Evolutionary conservation across 1,140 invertebrate genomes (phyloP), one percentile per base, ranked within the genome.

Genomic region (Capitella teleta): DNA sequence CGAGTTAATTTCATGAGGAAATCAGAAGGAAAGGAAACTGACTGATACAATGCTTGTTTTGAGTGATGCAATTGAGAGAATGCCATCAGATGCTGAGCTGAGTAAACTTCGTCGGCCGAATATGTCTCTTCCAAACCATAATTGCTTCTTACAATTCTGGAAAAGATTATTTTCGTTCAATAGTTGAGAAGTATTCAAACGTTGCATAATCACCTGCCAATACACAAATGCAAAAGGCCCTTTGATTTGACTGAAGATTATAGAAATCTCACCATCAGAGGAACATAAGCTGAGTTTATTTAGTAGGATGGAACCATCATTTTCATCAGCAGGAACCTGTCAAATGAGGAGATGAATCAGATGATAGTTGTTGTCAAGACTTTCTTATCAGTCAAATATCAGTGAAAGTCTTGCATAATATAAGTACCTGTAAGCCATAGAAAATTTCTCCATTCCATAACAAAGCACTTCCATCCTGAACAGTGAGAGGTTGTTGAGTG

Each of bases 171-270:
- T 34, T 34, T 10, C 16, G 10, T 1, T 34, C 10, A 34, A 34
- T 34, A 34, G 10, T 34, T 12, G 16, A 34, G 10, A 34, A 16
- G 10, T 10, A 28, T 21, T 32, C 34, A 50, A 14, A 46, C 32
- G 34, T 38, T 3, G 12, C 14, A 36, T 28, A 32, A 24, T 53
- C 49, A 69, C 69, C 66, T 87, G 75, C 67, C 79, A 86, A 65
- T 84, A 90, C 42, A 92, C 78, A 47, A 93, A 79, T 54, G 85
- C 79, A 72, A 82, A 92, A 32, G 91, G 90, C 16, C 90, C 91
- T 57, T 84, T 74, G 3, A 92, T 67, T 51, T 65, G 58, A 48
- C 61, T 55, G 32, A 86, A 58, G 2, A 74, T 61, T 23, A 65
- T 45, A 14, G 75, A 38, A 26, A 82, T 57, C 42, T 77, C 61